Base-by-base conservation (phyloP, 2,888 invertebrate genomes). In the Dioctria linearis region DNA sequence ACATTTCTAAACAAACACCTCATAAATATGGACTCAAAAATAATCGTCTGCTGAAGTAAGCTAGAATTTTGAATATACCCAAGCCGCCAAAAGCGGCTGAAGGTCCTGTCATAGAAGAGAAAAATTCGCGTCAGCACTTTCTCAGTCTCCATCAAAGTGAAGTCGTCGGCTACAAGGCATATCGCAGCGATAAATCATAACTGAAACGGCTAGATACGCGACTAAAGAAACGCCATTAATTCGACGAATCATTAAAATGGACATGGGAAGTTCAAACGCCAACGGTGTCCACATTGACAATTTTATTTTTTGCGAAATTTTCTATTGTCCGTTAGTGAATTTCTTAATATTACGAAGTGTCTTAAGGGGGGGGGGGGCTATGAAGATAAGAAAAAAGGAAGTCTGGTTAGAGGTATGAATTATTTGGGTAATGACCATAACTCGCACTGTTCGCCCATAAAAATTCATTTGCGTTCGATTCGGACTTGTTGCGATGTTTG, bases 1-100 rank as follows among this genome's bases (percentile, higher is more conserved):
- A 51, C 37, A 69, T 43, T 37, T 69, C 69, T 69, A 69, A 69
- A 69, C 51, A 69, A 69, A 69, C 69, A 69, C 51, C 69, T 69
- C 69, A 25, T 37, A 11, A 46, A 49, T 46, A 25, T 69, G 49
- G 51, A 37, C 51, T 37, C 51, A 25, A 46, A 46, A 39, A 2
- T 25, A 25, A n/a, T n/a, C n/a, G 25, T 25, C 25, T 37, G 11
- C 25, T 4, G 5, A 54, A 3, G 54, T 8, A 54, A 3, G 0
- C 2, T 4, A 1, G 6, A 4, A 37, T 69, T 51, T 69, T 69
- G 49, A 9, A 51, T 11, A 54, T 9, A 37, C 25, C 25, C 13
- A 8, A 46, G 5, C 9, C 49, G 5, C 54, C 6, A 2, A 54
- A 1, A 54, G 1, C 6, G 11, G 11, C 11, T 46, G 8, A 46